Base-by-base conservation (phyloP, 2,888 invertebrate genomes). In the Lypha dubia region DNA sequence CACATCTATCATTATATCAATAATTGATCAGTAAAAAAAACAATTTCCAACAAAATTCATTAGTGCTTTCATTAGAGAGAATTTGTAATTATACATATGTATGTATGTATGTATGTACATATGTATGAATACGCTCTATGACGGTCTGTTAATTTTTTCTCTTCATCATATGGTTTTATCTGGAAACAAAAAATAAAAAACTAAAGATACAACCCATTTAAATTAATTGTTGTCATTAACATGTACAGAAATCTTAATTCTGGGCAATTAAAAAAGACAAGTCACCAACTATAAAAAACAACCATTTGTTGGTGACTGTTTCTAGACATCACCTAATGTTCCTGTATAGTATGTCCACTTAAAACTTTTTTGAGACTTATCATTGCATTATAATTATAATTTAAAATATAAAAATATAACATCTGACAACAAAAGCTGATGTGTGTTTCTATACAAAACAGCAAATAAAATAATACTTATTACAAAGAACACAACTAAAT, bases 61-160 rank as follows among this genome's bases (percentile, higher is more conserved):
- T n/a, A 22, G 77, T 77, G 73, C 68, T 83, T 77, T 62, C 77
- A 74, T 56, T 56, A 28, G 56, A 79, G 6, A 70, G 32, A 63
- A 71, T 24, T 68, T 46, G 49, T 8, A 22, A 17, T 44, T 13
- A 51, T 15, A n/a, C n/a, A n/a, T n/a, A n/a, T n/a, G n/a, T n/a
- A n/a, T n/a, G n/a, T n/a, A n/a, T n/a, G n/a, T n/a, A n/a, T n/a
- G n/a, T n/a, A n/a, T n/a, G n/a, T n/a, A n/a, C n/a, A n/a, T n/a
- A n/a, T n/a, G n/a, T n/a, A n/a, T 35, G 17, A 1, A 46, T n/a
- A 51, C 51, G 8, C n/a, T 24, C 22, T 62, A 53, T 32, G 4
- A 38, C 1, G 17, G 7, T 24, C 28, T 1, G 11, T 13, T 28
- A 1, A 44, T 38, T 8, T 32, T 3, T 13, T 17, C 11, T 41